Base-by-base conservation (phyloP, 2,888 invertebrate species). In the Lysandra bellargus region DNA sequence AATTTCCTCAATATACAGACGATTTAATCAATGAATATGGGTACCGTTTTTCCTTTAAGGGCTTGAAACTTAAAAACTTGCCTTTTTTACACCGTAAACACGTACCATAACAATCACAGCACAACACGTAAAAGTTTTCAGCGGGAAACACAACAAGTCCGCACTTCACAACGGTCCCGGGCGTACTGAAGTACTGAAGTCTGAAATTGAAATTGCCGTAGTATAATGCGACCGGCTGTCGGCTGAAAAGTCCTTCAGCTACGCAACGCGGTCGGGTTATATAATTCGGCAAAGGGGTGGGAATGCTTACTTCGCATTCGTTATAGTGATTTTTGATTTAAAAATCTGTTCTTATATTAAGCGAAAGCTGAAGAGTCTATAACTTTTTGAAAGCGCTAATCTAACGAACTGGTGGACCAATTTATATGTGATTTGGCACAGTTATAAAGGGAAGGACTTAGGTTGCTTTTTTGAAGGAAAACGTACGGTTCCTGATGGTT, bases 171-270 rank as follows among this genome's bases (percentile, higher is more conserved):
- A 82, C 81, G 82, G 78, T 81, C 82, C 81, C 85, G 85, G 84
- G 87, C 91, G 89, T 88, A 92, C 92, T 92, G 90, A 30, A 64
- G 0, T 2, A n/a, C 23, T 7, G 61, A 23, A 87, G 85, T 84
- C 37, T 1, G 30, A 44, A 33, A 33, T 37, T 40, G 49, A 49
- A 75, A 40, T 17, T 91, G 88, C 92, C 91, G 92, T 92, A 92
- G 92, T 92, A 92, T 92, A 89, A 92, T 83, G 81, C 86, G 82
- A 79, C 82, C 80, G 53, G 83, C 80, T 85, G 75, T 82, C 80
- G 53, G 83, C 80, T 85, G 75, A 30, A 30, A 33, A 75, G 23
- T 74, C 44, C n/a, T 73, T 73, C 44, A 74, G 74, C 44, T 9
- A 1, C 1, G n/a, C 9, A 60, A 85, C 82, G 85, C 80, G 49